phyloP scores from a whole-genome alignment of 2,888 invertebrate species.

The Eilema depressum region DNA sequence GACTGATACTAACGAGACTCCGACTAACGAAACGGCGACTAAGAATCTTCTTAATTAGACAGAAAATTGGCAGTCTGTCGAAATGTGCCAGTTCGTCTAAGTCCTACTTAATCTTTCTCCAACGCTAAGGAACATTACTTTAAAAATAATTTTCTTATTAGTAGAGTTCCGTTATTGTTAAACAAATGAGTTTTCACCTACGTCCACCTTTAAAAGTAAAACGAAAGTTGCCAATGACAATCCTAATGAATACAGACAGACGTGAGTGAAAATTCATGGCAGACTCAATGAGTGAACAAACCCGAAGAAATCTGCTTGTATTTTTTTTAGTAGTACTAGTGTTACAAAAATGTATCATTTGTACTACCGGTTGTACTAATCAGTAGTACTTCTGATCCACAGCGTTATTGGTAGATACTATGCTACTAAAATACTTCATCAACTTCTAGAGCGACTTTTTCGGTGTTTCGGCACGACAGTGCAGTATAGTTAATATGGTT shows the following conservation, averaged over 20 bases:
- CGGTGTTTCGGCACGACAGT: conserved; percentile 41
- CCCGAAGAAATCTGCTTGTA: too few species aligned
- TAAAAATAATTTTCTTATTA: background rate
- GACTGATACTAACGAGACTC: conserved; percentile 35
- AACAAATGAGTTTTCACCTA: conserved; percentile 37
- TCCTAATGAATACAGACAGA: conserved; percentile 29
- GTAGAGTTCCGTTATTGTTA: background rate
- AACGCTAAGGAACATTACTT: background rate
- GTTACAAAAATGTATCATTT: too few species aligned
- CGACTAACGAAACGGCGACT: background rate
- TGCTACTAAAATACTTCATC: conserved; percentile 46
- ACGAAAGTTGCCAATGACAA: conserved; percentile 27
- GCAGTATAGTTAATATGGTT: too few species aligned
- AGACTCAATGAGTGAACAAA: too few species aligned
- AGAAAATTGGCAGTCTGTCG: background rate
- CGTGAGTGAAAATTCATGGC: conserved; percentile 30
- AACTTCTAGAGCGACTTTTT: conserved; percentile 43
- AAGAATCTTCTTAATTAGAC: background rate
- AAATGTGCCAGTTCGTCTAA: background rate
- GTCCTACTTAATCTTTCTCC: background rate
- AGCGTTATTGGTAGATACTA: conserved; percentile 25
- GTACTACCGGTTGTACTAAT: too few species aligned
- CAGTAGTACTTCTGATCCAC: too few species aligned
- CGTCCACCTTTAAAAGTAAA: conserved; percentile 33
- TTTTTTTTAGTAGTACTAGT: too few species aligned